These are phyloP conservation scores for Volucella bombylans DNA, from an alignment of 2,888 invertebrate genomes.

Conservation along the genomic window DNA sequence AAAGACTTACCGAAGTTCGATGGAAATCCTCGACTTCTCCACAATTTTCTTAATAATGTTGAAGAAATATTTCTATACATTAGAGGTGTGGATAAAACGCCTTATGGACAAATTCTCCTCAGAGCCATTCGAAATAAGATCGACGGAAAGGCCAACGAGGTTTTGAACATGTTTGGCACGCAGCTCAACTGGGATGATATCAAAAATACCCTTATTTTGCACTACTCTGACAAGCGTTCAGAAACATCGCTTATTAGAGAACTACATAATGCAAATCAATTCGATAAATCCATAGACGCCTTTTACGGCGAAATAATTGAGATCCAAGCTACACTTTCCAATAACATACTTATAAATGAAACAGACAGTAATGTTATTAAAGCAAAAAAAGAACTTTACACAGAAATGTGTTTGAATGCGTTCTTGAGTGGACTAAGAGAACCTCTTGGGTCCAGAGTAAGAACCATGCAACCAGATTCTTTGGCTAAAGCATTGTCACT, in stretches of 20 bases:
- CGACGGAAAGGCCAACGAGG: conserved; percentile 66
- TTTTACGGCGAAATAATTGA: conserved; percentile 74
- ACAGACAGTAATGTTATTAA: conserved; percentile 57
- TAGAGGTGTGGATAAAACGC: conserved; percentile 41
- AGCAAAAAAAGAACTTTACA: conserved; percentile 68
- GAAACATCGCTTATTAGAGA: conserved; percentile 71
- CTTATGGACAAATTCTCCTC: conserved; percentile 54
- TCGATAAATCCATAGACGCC: conserved; percentile 58
- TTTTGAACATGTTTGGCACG: conserved; percentile 70
- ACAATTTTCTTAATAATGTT: conserved; percentile 63
- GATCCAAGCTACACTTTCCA: conserved; percentile 68
- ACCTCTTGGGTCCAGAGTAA: conserved; percentile 72
- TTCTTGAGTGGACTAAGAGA: conserved; percentile 71
- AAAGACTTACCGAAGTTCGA: too few relatives aligned
- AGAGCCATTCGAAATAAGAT: conserved; percentile 70
- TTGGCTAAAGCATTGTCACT: conserved; percentile 17
- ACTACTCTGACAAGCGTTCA: conserved; percentile 69
- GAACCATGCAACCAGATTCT: conserved; percentile 72
- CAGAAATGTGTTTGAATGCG: conserved; percentile 73
- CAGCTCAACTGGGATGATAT: conserved; percentile 60
- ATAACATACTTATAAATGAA: conserved; percentile 72
- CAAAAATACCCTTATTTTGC: conserved; percentile 59
- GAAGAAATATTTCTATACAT: conserved; percentile 58
- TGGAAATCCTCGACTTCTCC: background rate
- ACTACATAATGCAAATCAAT: conserved; percentile 59